These are phyloP conservation scores for Cyrtodaria siliqua DNA, from an alignment of 2,888 invertebrate species.

Conservation along the genomic window DNA sequence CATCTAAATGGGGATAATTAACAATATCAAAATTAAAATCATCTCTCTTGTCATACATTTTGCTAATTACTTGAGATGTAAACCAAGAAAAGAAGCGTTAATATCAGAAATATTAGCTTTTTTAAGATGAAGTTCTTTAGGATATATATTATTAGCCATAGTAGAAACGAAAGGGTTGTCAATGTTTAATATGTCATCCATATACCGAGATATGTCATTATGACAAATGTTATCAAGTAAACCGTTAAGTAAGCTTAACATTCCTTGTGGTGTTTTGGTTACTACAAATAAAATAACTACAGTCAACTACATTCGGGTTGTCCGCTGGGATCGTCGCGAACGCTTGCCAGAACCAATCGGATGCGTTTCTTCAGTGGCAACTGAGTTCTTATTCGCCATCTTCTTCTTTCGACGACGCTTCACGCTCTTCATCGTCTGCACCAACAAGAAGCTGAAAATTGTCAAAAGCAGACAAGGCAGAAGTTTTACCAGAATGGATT, in stretches of 20 bases:
- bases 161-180: no score
- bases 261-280: constrained; percentile 95
- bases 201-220: no score
- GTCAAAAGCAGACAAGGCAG: constrained; percentile 96
- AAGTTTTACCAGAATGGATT: constrained; percentile 96
- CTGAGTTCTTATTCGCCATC: constrained; percentile 65
- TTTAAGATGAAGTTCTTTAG: no score
- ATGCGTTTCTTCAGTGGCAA: constrained; percentile 69
- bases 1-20: no score
- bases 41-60: no score
- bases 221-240: constrained; percentile 91
- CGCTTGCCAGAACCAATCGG: constrained; percentile 70
- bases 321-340: constrained; percentile 88
- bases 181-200: no score
- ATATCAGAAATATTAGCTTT: no score
- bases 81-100: no score
- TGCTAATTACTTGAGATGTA: no score
- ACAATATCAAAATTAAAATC: no score
- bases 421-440: constrained; percentile 85
- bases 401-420: constrained; percentile 81
- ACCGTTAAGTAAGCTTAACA: constrained; percentile 91
- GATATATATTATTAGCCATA: no score
- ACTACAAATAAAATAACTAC: constrained; percentile 95
- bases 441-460: constrained; percentile 87
- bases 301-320: constrained; percentile 95